These are phyloP conservation scores for Apaloderma vittatum DNA, from an alignment of 2,113 vertebrate genomes.

Conservation along the genomic window DNA sequence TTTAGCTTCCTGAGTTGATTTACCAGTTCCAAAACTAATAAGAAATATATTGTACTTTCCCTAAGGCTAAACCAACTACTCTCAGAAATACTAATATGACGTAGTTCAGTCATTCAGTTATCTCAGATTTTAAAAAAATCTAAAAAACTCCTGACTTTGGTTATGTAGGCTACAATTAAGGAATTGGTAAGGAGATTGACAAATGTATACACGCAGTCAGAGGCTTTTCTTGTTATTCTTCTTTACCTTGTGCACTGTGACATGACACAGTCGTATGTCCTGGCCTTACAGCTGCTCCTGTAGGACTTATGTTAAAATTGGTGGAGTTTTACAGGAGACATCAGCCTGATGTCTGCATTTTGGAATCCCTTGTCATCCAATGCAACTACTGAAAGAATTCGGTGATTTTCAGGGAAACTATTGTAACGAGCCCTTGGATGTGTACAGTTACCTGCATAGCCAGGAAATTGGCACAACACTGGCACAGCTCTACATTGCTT, in stretches of 20 bases:
- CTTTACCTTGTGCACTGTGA: not conserved
- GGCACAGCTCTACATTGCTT: slow-evolving; percentile 91
- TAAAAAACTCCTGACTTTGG: not conserved
- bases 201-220: not conserved
- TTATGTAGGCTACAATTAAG: not conserved
- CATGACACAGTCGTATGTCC: not conserved
- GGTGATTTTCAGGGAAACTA: slow-evolving; percentile 78
- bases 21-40: not conserved
- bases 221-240: not conserved
- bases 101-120: not conserved
- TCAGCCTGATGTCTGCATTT: too few species aligned
- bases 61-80: not conserved
- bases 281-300: not conserved
- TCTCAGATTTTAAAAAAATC: not conserved
- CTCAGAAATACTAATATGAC: not conserved
- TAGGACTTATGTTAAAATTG: not conserved
- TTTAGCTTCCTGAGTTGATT: not conserved
- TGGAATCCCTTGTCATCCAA: not conserved
- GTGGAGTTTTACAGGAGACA: not conserved
- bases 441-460: slow-evolving; percentile 90
- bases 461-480: slow-evolving; percentile 89
- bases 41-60: not conserved
- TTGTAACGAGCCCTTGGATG: slow-evolving; percentile 89
- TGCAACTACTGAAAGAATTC: not conserved
- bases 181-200: not conserved